Evolutionary conservation across 2,113 vertebrate genomes (phyloP).

Genomic region (Scalopus aquaticus): DNA sequence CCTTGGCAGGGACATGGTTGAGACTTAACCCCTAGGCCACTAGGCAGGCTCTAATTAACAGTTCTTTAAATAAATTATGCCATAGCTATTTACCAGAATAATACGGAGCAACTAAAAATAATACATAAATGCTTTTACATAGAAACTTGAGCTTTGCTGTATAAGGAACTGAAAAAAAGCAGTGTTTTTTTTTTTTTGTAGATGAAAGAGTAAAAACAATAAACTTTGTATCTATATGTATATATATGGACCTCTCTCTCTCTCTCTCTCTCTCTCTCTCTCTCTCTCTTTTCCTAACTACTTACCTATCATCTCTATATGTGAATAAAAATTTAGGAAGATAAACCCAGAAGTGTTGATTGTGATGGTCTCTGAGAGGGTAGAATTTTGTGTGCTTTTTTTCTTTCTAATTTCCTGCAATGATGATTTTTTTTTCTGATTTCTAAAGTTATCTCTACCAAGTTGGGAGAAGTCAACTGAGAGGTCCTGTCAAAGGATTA

Average conservation of each 20-base stretch:
- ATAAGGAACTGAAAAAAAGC: not conserved
- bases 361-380: not conserved
- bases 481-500: not conserved
- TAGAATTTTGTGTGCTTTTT: not conserved
- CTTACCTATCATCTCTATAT: not conserved
- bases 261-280: not conserved
- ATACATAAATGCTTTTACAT: not conserved
- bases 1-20: too few species aligned
- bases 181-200: not conserved
- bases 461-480: not conserved
- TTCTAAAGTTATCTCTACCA: not conserved
- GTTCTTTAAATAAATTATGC: not conserved
- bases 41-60: not conserved
- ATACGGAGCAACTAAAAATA: not conserved
- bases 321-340: conserved; percentile 18
- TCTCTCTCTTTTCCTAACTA: not conserved
- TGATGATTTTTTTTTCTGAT: not conserved
- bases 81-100: not conserved
- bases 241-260: too few species aligned
- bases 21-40: too few species aligned
- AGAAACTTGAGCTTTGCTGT: not conserved
- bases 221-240: not conserved
- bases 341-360: not conserved
- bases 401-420: not conserved
- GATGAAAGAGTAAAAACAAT: not conserved